Conservation (phyloP, 1,140 invertebrate species). For the Drosophila seguyi region DNA sequence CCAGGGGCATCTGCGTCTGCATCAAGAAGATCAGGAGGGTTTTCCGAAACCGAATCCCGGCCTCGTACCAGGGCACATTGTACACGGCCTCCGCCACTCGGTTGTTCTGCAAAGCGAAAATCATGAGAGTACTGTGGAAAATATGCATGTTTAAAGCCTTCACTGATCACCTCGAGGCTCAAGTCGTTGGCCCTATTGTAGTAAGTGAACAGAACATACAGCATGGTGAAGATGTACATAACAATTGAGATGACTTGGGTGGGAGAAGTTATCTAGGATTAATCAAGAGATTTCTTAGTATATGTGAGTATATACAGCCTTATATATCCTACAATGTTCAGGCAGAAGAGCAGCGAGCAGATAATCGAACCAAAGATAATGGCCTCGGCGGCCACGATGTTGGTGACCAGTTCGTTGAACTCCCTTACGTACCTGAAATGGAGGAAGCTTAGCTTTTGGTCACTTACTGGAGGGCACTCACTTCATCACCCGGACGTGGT, state of each 20-base stretch:
- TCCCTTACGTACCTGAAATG: constrained; percentile 61
- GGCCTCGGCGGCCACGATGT: constrained; percentile 67
- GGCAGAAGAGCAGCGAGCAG: constrained; percentile 68
- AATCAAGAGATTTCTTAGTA: background rate
- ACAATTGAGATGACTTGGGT: constrained; percentile 63
- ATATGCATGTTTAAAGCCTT: background rate
- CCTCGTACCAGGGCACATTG: constrained; percentile 65
- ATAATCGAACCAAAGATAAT: constrained; percentile 76
- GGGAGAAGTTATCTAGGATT: constrained; percentile 36
- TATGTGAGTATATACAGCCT: too few species aligned
- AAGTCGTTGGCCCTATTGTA: constrained; percentile 81
- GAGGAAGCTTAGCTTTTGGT: constrained; percentile 1
- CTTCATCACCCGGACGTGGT: constrained; percentile 47
- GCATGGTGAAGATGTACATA: constrained; percentile 79
- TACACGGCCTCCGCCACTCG: constrained; percentile 62
- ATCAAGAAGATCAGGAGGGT: constrained; percentile 74
- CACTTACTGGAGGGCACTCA: constrained; percentile 3
- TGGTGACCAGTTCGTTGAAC: constrained; percentile 66
- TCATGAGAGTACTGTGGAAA: background rate
- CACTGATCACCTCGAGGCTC: constrained; percentile 55
- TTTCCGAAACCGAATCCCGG: constrained; percentile 59
- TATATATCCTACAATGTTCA: constrained; percentile 72
- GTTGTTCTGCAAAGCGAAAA: constrained; percentile 32
- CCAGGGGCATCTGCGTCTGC: constrained; percentile 69
- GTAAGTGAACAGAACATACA: constrained; percentile 78